Evolutionary conservation across 2,888 invertebrate genomes (phyloP), one percentile per base, ranked within the genome.

Genomic region (Himalopsyche tibetana): DNA sequence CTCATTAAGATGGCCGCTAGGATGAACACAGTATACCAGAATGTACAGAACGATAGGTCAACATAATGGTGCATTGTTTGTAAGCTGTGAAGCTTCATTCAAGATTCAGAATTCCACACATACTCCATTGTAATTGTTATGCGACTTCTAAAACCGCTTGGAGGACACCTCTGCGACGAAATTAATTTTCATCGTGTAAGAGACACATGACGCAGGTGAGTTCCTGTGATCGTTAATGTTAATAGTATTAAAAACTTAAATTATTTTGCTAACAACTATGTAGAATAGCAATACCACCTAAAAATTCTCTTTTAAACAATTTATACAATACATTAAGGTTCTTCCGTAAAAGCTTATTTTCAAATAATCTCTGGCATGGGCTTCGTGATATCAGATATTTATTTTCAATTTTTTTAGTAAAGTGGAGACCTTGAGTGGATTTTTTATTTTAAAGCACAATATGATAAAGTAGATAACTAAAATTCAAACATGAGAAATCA

Each of bases 101-200:
- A 19, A 38, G 38, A 74, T 74, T 74, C 74, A 74, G 12, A 74
- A 74, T 74, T 12, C 15, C 9, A 9, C 74, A 28, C 74, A 74
- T 36, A 74, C 74, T 63, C 9, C 11, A 74, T 74, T 74, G 38
- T 74, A 38, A 74, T 74, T 74, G 74, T 74, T 74, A 36, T 38
- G 38, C 15, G 12, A 74, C 74, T 74, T 74, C 19, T 36, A 38
- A 74, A 74, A 36, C 38, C 36, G 12, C 74, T 74, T 74, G 38
- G 11, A 36, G 36, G 36, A 38, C 12, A 36, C 36, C 38, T 38
- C 74, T 74, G 36, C 38, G 28, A 74, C 38, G 36, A 19, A 38
- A 74, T 74, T 74, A 74, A 74, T 74, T 38, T 74, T 15, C 74
- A 74, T 74, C 74, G 28, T 74, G 36, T 38, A 74, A 36, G 38